A percentile compares a stretch with the other conserved stretches of the same genome.
Conservation (phyloP, 2,888 invertebrate species). For the Lordiphosa andalusiaca region DNA sequence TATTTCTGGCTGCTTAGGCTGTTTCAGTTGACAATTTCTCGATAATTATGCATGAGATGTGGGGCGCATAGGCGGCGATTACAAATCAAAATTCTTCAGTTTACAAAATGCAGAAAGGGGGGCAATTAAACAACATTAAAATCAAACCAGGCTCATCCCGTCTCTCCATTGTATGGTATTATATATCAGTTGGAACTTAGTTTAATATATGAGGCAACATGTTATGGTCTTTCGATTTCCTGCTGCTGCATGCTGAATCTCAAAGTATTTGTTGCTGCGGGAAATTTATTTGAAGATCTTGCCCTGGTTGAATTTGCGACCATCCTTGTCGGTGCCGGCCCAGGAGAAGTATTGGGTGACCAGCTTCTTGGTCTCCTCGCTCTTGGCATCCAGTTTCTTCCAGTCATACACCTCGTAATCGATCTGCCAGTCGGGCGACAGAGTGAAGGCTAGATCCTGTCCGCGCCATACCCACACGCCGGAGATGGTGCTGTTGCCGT, state of each 20-base stretch:
- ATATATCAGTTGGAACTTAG: conserved; percentile 56
- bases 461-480: conserved; percentile 99
- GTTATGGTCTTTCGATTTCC: conserved; percentile 20
- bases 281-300: conserved; percentile 95
- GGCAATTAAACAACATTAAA: conserved; percentile 39
- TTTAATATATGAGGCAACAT: conserved; percentile 20
- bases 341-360: conserved; percentile 95
- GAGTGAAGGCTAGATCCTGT: conserved; percentile 93
- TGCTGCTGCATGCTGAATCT: conserved; percentile 47
- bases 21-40: conserved; percentile 38
- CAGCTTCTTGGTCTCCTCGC: conserved; percentile 90
- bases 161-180: conserved; percentile 42
- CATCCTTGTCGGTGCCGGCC: conserved; percentile 91
- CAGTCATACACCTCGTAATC: conserved; percentile 98
- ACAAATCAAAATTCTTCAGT: conserved; percentile 43
- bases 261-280: conserved; percentile 34
- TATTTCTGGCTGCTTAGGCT: conserved; percentile 50
- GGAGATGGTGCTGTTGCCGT: conserved; percentile 95
- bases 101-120: conserved; percentile 51
- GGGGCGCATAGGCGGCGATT: conserved; percentile 19
- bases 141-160: conserved; percentile 23
- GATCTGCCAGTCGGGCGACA: conserved; percentile 95
- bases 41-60: background rate
- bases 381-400: conserved; percentile 93
- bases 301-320: conserved; percentile 98